Conservation (phyloP, 2,888 invertebrate genomes). For the Tetanocera ferruginea region DNA sequence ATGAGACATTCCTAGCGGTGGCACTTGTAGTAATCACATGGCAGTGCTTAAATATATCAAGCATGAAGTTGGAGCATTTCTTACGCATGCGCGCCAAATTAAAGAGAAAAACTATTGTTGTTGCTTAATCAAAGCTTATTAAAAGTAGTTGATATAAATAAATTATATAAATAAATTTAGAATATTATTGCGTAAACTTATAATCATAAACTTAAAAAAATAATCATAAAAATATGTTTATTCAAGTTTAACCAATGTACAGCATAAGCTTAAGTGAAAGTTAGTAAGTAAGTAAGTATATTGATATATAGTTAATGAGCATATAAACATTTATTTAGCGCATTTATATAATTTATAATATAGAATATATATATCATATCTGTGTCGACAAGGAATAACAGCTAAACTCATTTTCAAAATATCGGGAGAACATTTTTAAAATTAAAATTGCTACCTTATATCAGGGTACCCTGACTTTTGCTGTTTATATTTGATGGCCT, state of each 20-base stretch:
- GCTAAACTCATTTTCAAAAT: no score
- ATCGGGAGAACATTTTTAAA: no score
- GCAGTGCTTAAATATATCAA: slow-evolving; percentile 22
- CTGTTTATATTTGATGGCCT: no score
- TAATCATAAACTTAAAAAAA: neutral
- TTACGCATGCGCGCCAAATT: slow-evolving; percentile 39
- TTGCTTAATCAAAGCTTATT: neutral
- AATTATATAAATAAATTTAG: slow-evolving; percentile 20
- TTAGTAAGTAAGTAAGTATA: no score
- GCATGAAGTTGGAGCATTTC: slow-evolving; percentile 32
- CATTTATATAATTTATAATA: no score
- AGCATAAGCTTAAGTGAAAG: no score
- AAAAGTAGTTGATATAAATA: neutral
- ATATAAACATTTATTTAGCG: no score
- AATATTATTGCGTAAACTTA: neutral
- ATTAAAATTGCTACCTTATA: no score
- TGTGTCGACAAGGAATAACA: no score
- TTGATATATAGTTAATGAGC: no score
- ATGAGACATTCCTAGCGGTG: slow-evolving; percentile 21
- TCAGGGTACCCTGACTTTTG: no score
- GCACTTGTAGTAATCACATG: neutral
- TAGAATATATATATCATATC: no score
- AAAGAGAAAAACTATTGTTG: slow-evolving; percentile 6
- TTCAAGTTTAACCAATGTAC: neutral
- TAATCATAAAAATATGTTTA: slow-evolving; percentile 36